phyloP scores from a whole-genome alignment of 2,888 invertebrate genomes.

The Adineta ricciae region DNA sequence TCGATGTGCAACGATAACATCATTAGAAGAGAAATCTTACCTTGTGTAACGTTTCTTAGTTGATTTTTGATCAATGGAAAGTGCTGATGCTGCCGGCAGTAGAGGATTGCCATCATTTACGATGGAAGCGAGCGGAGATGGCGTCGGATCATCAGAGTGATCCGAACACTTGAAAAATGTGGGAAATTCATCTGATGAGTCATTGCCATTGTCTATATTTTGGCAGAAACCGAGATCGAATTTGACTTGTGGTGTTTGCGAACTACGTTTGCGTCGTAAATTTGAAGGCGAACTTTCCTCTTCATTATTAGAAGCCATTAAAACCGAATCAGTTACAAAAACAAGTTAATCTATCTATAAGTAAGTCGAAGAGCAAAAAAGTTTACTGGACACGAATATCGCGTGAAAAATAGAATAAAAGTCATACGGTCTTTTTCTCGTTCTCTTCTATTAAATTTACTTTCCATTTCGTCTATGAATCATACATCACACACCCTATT shows the following conservation, averaged over 20 bases:
- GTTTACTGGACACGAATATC: too few relatives aligned
- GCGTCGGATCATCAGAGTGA: background rate
- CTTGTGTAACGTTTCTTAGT: background rate
- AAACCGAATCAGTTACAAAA: background rate
- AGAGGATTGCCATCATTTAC: background rate
- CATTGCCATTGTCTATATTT: background rate
- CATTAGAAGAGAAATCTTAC: background rate
- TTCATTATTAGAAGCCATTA: background rate
- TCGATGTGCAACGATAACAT: background rate
- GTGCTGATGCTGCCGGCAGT: background rate
- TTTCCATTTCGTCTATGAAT: too few relatives aligned
- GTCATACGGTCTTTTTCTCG: too few relatives aligned
- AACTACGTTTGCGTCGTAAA: background rate
- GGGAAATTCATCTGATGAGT: background rate
- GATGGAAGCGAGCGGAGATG: background rate
- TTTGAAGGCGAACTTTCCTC: background rate
- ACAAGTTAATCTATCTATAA: background rate
- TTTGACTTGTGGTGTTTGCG: background rate
- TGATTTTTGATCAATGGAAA: background rate
- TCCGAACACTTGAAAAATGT: background rate
- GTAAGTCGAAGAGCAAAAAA: background rate
- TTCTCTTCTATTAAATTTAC: too few relatives aligned
- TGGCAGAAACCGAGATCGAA: background rate
- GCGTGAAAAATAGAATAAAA: too few relatives aligned
- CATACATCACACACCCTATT: too few relatives aligned